These are phyloP conservation scores for Helostoma temminkii DNA, from an alignment of 2,797 vertebrate species.

Conservation along the genomic window DNA sequence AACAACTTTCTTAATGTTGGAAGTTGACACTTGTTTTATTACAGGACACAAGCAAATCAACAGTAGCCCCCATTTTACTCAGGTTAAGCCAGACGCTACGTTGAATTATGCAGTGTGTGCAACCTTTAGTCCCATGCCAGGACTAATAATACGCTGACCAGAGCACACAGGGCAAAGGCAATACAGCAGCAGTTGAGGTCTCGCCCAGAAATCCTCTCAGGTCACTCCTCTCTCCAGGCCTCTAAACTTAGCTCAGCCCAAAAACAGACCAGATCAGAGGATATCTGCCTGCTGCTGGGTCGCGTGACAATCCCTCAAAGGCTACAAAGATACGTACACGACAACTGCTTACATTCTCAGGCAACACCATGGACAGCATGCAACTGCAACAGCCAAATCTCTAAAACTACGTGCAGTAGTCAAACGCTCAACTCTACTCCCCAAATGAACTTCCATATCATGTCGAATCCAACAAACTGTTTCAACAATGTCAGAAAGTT, in stretches of 20 bases:
- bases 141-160: slow-evolving; percentile 72
- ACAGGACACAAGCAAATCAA: slow-evolving; percentile 15
- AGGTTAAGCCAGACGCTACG: slow-evolving; percentile 32
- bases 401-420: slow-evolving; percentile 28
- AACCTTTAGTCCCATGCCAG: slow-evolving; percentile 52
- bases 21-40: slow-evolving; percentile 16
- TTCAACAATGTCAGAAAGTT: neutral
- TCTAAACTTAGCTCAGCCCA: slow-evolving; percentile 81
- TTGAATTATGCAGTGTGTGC: slow-evolving; percentile 52
- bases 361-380: slow-evolving; percentile 48
- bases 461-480: neutral
- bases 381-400: slow-evolving; percentile 60
- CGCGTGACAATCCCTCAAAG: slow-evolving; percentile 70
- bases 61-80: slow-evolving; percentile 28
- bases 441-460: neutral
- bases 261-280: slow-evolving; percentile 72
- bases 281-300: slow-evolving; percentile 61
- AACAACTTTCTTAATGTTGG: slow-evolving; percentile 8
- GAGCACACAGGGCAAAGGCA: slow-evolving; percentile 39
- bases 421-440: slow-evolving; percentile 15
- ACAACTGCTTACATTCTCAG: slow-evolving; percentile 76
- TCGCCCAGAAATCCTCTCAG: slow-evolving; percentile 72
- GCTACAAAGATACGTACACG: slow-evolving; percentile 66
- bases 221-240: slow-evolving; percentile 69
- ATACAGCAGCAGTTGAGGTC: slow-evolving; percentile 46